Evolutionary conservation across 2,113 vertebrate genomes (phyloP).

Genomic region (Ictidomys tridecemlineatus): DNA sequence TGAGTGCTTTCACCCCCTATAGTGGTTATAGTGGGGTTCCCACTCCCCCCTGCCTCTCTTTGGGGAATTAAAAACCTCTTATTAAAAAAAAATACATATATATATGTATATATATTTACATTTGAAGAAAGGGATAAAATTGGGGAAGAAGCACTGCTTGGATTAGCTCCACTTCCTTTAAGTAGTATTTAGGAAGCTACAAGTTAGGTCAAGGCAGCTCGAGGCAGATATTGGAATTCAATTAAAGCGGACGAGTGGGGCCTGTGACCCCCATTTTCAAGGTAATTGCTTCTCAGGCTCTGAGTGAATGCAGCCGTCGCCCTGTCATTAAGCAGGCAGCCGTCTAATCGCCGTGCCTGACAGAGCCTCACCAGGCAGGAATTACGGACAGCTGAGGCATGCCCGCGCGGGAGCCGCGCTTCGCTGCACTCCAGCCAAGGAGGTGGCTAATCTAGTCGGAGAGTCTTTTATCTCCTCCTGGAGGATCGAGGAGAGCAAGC

Average conservation of each 20-base stretch:
- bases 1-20: neutral
- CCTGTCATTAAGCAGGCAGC: constrained; percentile 87
- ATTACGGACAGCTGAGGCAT: constrained; percentile 32
- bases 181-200: constrained; percentile 83
- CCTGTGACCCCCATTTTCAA: constrained; percentile 91
- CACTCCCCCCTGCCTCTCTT: neutral
- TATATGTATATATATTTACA: neutral
- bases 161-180: constrained; percentile 85
- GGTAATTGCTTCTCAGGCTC: constrained; percentile 92
- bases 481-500: neutral
- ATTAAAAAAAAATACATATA: neutral
- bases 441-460: neutral
- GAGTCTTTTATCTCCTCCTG: neutral
- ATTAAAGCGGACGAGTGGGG: constrained; percentile 91
- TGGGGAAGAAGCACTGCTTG: constrained; percentile 65
- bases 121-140: constrained; percentile 62
- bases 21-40: neutral
- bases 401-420: neutral
- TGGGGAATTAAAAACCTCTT: constrained; percentile 56
- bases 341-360: constrained; percentile 82
- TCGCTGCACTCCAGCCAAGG: constrained; percentile 35
- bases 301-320: constrained; percentile 81
- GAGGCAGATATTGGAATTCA: constrained; percentile 93
- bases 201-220: constrained; percentile 87
- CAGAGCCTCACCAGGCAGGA: constrained; percentile 61